Conservation (phyloP, 2,113 vertebrate genomes). For the Melanerpes aurifrons region DNA sequence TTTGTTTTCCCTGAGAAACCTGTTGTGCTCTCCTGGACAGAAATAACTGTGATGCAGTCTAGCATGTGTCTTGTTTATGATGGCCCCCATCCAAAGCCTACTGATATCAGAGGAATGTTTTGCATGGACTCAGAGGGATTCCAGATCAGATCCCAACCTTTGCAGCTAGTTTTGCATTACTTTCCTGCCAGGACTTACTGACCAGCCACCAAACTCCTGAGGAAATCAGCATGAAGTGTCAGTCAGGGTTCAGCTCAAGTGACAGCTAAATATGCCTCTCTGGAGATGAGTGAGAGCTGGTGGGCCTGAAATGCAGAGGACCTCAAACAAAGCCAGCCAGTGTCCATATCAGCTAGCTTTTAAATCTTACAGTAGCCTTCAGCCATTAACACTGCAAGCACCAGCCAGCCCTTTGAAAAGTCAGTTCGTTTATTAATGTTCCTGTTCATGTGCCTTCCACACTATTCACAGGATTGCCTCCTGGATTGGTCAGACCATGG, state of each 20-base stretch:
- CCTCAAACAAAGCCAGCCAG: slow-evolving; percentile 36
- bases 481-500: not conserved
- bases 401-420: not conserved
- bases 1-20: slow-evolving; percentile 18
- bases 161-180: slow-evolving; percentile 13
- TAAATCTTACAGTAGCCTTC: slow-evolving; percentile 38
- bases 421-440: slow-evolving; percentile 38
- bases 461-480: not conserved
- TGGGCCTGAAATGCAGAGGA: not conserved
- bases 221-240: slow-evolving; percentile 52
- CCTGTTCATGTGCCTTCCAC: not conserved
- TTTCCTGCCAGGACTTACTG: slow-evolving; percentile 23
- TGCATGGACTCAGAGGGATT: not conserved
- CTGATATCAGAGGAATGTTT: slow-evolving; percentile 52
- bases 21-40: slow-evolving; percentile 44
- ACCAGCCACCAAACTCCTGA: slow-evolving; percentile 39
- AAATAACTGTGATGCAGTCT: slow-evolving; percentile 54
- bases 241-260: slow-evolving; percentile 55
- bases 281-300: slow-evolving; percentile 26
- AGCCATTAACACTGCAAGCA: slow-evolving; percentile 50
- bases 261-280: slow-evolving; percentile 41
- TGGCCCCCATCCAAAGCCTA: slow-evolving; percentile 55
- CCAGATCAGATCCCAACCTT: slow-evolving; percentile 17
- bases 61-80: slow-evolving; percentile 1
- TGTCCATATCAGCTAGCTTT: slow-evolving; percentile 26